Evolutionary conservation across 2,113 vertebrate genomes (phyloP).

Genomic region (Cyprinodon brontotheroides): DNA sequence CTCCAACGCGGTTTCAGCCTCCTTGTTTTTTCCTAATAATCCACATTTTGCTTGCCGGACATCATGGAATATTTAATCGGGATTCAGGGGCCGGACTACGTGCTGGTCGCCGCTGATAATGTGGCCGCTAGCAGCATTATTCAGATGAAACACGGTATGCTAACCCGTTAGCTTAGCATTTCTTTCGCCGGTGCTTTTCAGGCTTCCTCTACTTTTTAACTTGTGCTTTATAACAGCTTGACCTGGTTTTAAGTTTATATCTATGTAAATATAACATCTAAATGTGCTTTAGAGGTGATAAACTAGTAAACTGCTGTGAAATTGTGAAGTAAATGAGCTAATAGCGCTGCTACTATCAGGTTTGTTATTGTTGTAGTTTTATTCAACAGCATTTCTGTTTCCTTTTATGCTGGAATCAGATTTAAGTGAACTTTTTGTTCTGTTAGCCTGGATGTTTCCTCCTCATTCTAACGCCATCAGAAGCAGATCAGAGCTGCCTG

Average conservation of each 20-base stretch:
- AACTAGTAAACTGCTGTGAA: not conserved
- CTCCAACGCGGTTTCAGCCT: not conserved
- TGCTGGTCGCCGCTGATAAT: constrained; percentile 91
- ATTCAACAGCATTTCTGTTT: not conserved
- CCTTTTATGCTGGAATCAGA: accelerated
- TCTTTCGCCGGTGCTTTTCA: constrained; percentile 8
- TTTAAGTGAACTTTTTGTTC: not conserved
- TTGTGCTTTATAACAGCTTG: not conserved
- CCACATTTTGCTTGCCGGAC: accelerated
- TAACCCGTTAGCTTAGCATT: constrained; percentile 53
- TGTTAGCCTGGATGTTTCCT: not conserved
- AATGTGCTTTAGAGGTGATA: not conserved
- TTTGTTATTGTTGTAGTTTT: not conserved
- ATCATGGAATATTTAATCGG: constrained; percentile 95
- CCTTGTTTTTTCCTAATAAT: not conserved
- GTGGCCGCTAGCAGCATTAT: constrained; percentile 93
- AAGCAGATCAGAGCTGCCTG: not conserved
- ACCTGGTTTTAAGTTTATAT: not conserved
- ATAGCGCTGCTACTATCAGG: not conserved
- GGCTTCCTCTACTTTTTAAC: not conserved
- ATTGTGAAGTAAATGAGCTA: not conserved
- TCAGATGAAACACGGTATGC: constrained; percentile 95
- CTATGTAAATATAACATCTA: not conserved
- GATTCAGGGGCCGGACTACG: constrained; percentile 92
- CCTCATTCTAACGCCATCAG: not conserved